phyloP scores from a whole-genome alignment of 2,113 vertebrate genomes.

The Mixornis gularis region DNA sequence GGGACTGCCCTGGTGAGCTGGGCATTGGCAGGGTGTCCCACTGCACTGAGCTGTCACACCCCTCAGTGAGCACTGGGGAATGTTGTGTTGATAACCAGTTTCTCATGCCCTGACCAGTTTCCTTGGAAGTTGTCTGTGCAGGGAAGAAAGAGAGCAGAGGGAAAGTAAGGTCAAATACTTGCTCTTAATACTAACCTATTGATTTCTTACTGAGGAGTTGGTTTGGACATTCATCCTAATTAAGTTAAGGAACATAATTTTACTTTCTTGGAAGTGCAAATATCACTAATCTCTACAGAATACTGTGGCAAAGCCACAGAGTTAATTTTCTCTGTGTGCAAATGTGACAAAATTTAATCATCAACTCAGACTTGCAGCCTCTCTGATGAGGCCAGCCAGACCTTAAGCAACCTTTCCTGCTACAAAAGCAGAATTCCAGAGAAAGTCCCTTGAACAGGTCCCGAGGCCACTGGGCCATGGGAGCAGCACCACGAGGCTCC shows the following conservation, averaged over 20 bases:
- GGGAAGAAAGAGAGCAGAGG: neutral
- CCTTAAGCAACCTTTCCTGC: neutral
- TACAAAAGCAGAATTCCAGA: neutral
- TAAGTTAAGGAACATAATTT: neutral
- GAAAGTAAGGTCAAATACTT: neutral
- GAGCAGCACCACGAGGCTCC: neutral
- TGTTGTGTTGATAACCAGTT: fast-evolving
- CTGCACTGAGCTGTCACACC: neutral
- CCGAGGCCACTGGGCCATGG: fast-evolving
- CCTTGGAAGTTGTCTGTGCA: neutral
- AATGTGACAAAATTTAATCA: neutral
- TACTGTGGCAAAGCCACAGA: neutral
- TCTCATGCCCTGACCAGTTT: neutral
- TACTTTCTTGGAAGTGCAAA: neutral
- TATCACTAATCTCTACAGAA: neutral
- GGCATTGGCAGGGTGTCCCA: neutral
- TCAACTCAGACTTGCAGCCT: neutral
- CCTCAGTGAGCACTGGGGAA: neutral
- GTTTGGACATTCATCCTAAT: neutral
- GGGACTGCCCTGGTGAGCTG: neutral
- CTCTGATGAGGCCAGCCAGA: neutral
- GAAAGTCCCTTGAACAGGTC: neutral
- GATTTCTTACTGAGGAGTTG: neutral
- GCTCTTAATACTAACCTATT: neutral
- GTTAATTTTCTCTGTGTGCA: neutral